phyloP scores from a whole-genome alignment of 1,140 invertebrate species.

The Amphibalanus amphitrite region DNA sequence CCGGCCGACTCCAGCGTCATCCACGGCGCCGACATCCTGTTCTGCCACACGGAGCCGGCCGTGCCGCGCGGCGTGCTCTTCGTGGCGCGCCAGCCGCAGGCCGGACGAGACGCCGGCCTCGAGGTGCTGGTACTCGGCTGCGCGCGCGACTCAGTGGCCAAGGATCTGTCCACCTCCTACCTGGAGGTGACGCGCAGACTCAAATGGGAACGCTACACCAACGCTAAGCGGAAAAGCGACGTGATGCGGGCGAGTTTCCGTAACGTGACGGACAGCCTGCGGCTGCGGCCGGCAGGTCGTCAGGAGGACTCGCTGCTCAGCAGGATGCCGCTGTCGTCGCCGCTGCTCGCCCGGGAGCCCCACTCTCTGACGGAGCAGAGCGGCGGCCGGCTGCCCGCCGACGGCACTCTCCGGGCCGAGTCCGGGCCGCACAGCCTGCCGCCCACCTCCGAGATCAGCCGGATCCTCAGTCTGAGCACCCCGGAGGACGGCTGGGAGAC shows the following conservation, averaged over 20 bases:
- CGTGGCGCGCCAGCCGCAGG: slow-evolving; percentile 5
- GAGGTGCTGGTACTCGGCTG: slow-evolving; percentile 15
- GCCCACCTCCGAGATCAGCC: slow-evolving; percentile 8
- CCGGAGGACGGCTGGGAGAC: slow-evolving; percentile 1
- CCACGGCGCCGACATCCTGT: slow-evolving; percentile 14
- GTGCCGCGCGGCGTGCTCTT: slow-evolving; percentile 13
- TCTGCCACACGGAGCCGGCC: slow-evolving; percentile 12
- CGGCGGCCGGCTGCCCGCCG: too few relatives aligned
- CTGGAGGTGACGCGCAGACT: slow-evolving; percentile 14
- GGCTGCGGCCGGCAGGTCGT: slow-evolving; percentile 1
- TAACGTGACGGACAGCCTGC: slow-evolving; percentile 10
- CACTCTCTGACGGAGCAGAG: neutral
- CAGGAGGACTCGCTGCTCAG: neutral
- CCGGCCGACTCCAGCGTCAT: slow-evolving; percentile 1
- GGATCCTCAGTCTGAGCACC: slow-evolving; percentile 11
- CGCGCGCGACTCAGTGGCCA: slow-evolving; percentile 12
- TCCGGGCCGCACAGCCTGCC: neutral
- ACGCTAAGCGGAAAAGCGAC: slow-evolving; percentile 13
- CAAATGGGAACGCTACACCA: slow-evolving; percentile 16
- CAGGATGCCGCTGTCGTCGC: too few relatives aligned
- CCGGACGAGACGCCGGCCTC: neutral
- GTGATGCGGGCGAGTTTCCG: slow-evolving; percentile 6
- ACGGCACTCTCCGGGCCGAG: too few relatives aligned
- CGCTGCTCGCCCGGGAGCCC: neutral
- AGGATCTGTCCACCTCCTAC: slow-evolving; percentile 16